Base-by-base conservation (phyloP, 1,140 invertebrate genomes). In the Neuroterus valhalla region DNA sequence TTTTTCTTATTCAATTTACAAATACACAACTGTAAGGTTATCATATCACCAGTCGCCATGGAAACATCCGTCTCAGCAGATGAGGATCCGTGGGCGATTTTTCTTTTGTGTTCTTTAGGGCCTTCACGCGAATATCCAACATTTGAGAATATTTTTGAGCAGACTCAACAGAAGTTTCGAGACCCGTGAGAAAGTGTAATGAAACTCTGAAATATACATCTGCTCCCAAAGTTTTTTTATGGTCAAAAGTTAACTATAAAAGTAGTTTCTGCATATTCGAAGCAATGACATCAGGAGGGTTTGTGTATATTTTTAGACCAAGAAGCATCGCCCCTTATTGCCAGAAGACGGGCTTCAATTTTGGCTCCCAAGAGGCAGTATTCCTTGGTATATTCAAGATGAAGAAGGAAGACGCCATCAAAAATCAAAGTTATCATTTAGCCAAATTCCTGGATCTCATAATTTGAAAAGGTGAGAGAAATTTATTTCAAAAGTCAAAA, bases 261-360 rank as follows among this genome's bases (percentile, higher is more conserved):
- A n/a, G 31, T 15, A 62, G 15, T 62, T 38, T 38, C 55, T 62
- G 55, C 55, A 62, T 62, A 62, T 26, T 62, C 21, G 26, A 62
- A 26, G 31, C 55, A 38, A 62, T 62, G 3, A 62, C 26, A 38
- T 62, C n/a, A 62, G 3, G n/a, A 6, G 31, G 8, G 21, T 62
- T 8, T 62, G 15, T 12, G 8, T 62, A 26, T 62, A 62, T 62
- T 62, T 62, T 62, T 62, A 62, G 55, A 62, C 26, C 26, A 62
- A 38, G 23, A 62, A 62, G 21, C 55, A 62, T 31, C 55, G 55
- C n/a, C 55, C 55, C 55, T 62, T 62, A 62, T 62, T 62, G 55
- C n/a, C 55, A 62, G 55, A 62, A 62, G 55, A 26, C 15, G 55
- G 31, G 55, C 55, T 26, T 62, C 55, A 62, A 62, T 62, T 62